phyloP scores from a whole-genome alignment of 2,113 vertebrate genomes.

The Rhea pennata region DNA sequence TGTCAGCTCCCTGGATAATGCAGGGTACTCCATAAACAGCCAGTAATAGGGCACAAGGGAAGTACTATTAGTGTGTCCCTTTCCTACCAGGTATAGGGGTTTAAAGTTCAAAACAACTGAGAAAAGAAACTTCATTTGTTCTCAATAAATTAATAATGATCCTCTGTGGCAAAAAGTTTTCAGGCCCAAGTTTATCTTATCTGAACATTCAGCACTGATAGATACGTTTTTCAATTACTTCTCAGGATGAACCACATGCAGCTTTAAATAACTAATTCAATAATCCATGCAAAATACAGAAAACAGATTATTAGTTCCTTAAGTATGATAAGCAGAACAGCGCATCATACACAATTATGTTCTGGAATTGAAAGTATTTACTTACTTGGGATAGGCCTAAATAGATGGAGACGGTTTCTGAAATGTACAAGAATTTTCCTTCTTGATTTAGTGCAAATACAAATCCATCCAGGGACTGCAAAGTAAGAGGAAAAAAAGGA shows the following conservation, averaged over 20 bases:
- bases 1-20: slow-evolving; percentile 84
- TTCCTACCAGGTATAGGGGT: slow-evolving; percentile 78
- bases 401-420: slow-evolving; percentile 99
- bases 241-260: slow-evolving; percentile 25
- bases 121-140: slow-evolving; percentile 82
- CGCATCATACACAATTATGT: neutral
- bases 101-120: slow-evolving; percentile 84
- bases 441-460: slow-evolving; percentile 99
- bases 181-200: slow-evolving; percentile 50
- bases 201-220: neutral
- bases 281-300: slow-evolving; percentile 49
- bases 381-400: slow-evolving; percentile 99
- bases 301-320: slow-evolving; percentile 27
- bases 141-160: slow-evolving; percentile 84
- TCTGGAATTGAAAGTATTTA: slow-evolving; percentile 63
- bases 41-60: slow-evolving; percentile 87
- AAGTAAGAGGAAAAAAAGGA: slow-evolving; percentile 20
- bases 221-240: slow-evolving; percentile 6
- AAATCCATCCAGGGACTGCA: slow-evolving; percentile 98
- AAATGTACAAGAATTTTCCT: slow-evolving; percentile 99
- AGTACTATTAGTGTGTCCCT: slow-evolving; percentile 79
- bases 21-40: slow-evolving; percentile 81
- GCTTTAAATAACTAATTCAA: slow-evolving; percentile 41
- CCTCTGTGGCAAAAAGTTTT: slow-evolving; percentile 62
- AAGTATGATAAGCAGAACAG: slow-evolving; percentile 6